phyloP scores from a whole-genome alignment of 2,113 vertebrate species.

The Pongo abelii region DNA sequence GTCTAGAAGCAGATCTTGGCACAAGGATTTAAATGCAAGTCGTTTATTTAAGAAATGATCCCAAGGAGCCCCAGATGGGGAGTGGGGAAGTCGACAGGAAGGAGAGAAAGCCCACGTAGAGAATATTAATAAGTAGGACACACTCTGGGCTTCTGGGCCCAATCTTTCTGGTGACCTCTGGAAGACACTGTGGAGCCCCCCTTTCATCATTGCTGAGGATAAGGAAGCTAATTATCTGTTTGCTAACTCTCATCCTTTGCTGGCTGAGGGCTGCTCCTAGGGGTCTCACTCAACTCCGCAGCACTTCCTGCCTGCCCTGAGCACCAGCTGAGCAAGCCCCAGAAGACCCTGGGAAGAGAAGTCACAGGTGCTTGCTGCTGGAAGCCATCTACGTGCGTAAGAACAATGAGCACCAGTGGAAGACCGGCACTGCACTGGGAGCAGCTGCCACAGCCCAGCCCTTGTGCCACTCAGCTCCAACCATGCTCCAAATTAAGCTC shows the following conservation, averaged over 20 bases:
- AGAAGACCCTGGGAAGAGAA: not conserved
- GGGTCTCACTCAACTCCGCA: not conserved
- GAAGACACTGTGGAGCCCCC: not conserved
- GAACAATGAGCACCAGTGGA: rapidly evolving
- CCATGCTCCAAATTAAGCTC: not conserved
- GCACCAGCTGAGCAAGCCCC: not conserved
- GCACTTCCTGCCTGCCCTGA: not conserved
- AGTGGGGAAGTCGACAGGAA: not conserved
- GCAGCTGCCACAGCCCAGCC: not conserved
- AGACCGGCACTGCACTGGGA: rapidly evolving
- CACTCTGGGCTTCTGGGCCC: not conserved
- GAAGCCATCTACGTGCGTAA: not conserved
- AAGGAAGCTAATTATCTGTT: not conserved
- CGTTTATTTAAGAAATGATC: not conserved
- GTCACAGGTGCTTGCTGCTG: not conserved
- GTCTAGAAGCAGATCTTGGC: not conserved
- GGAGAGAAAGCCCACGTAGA: not conserved
- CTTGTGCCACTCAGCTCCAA: too few species aligned
- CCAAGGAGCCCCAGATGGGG: not conserved
- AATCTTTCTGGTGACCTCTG: not conserved
- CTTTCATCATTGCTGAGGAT: not conserved
- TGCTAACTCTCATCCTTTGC: not conserved
- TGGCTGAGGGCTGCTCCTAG: not conserved
- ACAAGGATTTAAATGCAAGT: not conserved
- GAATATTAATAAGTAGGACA: too few species aligned